These are phyloP conservation scores for Gerosis bhagava DNA, from an alignment of 2,888 invertebrate species.

Conservation along the genomic window DNA sequence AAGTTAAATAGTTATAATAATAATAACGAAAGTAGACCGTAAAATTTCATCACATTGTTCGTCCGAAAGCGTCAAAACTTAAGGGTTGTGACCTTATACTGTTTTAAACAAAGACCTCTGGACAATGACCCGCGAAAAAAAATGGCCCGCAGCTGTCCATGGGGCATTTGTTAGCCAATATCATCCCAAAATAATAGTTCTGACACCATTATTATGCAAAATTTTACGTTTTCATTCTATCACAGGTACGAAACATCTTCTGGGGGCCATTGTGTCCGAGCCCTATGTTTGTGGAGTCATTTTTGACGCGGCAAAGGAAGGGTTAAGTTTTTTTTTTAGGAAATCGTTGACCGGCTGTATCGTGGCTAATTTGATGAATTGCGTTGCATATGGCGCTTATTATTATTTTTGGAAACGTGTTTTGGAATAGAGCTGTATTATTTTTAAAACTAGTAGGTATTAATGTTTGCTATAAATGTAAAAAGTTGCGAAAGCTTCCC, in stretches of 20 bases:
- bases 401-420: constrained; percentile 25
- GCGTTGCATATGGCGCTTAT: constrained; percentile 52
- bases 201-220: constrained; percentile 76
- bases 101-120: constrained; percentile 53
- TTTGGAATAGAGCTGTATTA: too few relatives aligned
- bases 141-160: constrained; percentile 69
- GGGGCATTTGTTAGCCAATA: constrained; percentile 67
- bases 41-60: constrained; percentile 24
- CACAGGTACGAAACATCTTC: constrained; percentile 67
- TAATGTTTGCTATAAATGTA: too few relatives aligned
- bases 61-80: constrained; percentile 17
- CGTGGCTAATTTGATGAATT: constrained; percentile 75
- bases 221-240: constrained; percentile 67
- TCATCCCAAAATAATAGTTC: constrained; percentile 69
- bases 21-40: constrained; percentile 15
- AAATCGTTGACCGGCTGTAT: constrained; percentile 49
- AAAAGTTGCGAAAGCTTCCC: too few relatives aligned
- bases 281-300: constrained; percentile 52
- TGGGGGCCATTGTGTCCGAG: constrained; percentile 52
- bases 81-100: constrained; percentile 58
- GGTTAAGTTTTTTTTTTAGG: constrained; percentile 50
- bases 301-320: constrained; percentile 44
- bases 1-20: constrained; percentile 1
- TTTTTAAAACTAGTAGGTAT: too few relatives aligned
- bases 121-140: constrained; percentile 64